Conservation (phyloP, 2,113 vertebrate species). For the Poicephalus gulielmi region DNA sequence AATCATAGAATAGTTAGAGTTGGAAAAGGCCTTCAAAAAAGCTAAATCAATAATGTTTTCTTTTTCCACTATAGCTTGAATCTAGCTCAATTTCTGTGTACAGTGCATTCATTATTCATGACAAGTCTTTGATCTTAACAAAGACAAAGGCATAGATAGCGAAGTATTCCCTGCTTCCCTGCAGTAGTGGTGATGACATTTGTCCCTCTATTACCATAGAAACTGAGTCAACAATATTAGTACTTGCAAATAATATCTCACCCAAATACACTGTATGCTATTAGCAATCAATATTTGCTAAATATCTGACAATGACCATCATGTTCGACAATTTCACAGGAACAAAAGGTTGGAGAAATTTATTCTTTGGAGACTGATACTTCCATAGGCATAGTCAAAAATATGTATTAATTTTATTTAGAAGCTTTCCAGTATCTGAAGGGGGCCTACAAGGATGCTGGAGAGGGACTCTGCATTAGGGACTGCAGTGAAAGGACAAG, state of each 20-base stretch:
- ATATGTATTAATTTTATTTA: not conserved
- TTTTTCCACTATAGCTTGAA: not conserved
- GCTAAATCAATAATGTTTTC: not conserved
- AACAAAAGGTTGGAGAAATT: not conserved
- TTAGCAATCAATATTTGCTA: not conserved
- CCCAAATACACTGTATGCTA: not conserved
- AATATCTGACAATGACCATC: not conserved
- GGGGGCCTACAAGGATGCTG: not conserved
- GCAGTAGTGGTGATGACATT: not conserved
- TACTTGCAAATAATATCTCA: not conserved
- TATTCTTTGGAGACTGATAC: rapidly evolving
- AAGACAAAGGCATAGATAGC: not conserved
- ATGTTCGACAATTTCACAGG: not conserved
- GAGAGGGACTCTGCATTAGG: not conserved
- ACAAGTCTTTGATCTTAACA: not conserved
- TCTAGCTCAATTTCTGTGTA: not conserved
- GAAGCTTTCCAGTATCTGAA: not conserved
- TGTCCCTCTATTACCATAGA: not conserved
- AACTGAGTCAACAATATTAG: not conserved
- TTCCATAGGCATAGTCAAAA: not conserved
- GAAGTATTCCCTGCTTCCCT: not conserved
- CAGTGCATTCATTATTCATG: not conserved
- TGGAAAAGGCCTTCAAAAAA: not conserved
- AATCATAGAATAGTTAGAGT: not conserved
- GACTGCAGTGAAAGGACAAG: not conserved